Evolutionary conservation across 2,888 invertebrate species (phyloP).

Genomic region (Parelbella ahira): DNA sequence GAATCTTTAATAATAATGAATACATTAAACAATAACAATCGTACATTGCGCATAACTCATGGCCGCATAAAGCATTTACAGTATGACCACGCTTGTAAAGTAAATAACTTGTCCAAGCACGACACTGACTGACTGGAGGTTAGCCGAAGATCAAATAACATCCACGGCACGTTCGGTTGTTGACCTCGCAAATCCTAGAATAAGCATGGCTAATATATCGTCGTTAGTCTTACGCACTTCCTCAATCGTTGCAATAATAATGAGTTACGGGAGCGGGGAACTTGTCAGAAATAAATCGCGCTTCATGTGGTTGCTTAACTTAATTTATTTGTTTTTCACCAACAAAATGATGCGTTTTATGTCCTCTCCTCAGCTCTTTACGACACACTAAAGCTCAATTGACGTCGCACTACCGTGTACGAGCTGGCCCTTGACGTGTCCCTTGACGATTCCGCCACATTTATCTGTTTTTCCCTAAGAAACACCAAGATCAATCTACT

Average conservation of each 20-base stretch:
- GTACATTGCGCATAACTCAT: background rate
- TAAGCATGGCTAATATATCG: conserved; percentile 34
- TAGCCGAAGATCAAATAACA: conserved; percentile 25
- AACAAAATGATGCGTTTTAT: conserved; percentile 55
- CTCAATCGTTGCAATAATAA: conserved; percentile 40
- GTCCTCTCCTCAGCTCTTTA: conserved; percentile 43
- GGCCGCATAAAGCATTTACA: background rate
- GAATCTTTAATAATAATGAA: too few species aligned
- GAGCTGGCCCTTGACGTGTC: conserved; percentile 9
- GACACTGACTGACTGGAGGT: conserved; percentile 19
- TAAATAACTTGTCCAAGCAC: conserved; percentile 23
- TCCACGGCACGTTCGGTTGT: conserved; percentile 26
- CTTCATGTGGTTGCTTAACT: conserved; percentile 50
- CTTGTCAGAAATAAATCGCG: conserved; percentile 47
- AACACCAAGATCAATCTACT: conserved; percentile 3
- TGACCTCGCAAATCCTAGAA: conserved; percentile 40
- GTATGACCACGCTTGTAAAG: conserved; percentile 8
- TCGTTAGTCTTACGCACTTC: conserved; percentile 35
- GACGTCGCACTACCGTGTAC: conserved; percentile 15
- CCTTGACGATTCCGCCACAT: conserved; percentile 12
- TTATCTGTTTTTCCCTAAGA: conserved; percentile 7
- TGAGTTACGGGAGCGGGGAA: conserved; percentile 49
- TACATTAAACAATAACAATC: too few species aligned
- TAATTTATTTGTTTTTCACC: conserved; percentile 67
- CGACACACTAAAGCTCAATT: conserved; percentile 35